Evolutionary conservation across 1,140 invertebrate genomes (phyloP).

Genomic region (Achroia grisella): DNA sequence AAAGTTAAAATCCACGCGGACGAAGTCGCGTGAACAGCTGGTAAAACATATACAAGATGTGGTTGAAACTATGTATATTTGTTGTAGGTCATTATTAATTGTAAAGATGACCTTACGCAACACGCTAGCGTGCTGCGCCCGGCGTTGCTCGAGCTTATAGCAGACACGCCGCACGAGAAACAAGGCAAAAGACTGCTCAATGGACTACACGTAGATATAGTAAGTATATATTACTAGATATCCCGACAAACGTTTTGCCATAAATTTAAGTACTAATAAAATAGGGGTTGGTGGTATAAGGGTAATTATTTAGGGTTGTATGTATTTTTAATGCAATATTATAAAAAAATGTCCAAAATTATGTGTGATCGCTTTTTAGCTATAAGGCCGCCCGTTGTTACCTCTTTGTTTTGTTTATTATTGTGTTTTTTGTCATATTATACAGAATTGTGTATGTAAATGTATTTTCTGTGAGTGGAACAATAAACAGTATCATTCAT

Average conservation of each 20-base stretch:
- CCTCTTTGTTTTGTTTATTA: no score
- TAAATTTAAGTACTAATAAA: not conserved
- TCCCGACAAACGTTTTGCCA: not conserved
- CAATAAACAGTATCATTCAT: not conserved
- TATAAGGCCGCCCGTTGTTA: no score
- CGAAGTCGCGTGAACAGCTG: no score
- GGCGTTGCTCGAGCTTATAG: constrained; percentile 22
- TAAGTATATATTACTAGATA: constrained; percentile 16
- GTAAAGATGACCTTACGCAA: constrained; percentile 21
- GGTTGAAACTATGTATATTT: not conserved
- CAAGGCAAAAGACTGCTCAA: constrained; percentile 16
- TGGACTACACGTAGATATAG: constrained; percentile 35
- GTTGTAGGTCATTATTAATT: constrained; percentile 35
- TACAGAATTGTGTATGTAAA: no score
- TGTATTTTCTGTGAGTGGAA: not conserved
- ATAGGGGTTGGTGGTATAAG: no score
- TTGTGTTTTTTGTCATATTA: no score
- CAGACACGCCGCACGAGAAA: constrained; percentile 1
- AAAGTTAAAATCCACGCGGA: no score
- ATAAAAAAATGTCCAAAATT: not conserved
- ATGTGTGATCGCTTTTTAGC: no score
- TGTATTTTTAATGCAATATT: no score
- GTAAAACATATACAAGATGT: no score
- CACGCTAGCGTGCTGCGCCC: constrained; percentile 24
- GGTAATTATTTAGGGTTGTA: no score